phyloP scores from a whole-genome alignment of 2,888 invertebrate genomes.

The Onthophagus sagittarius region DNA sequence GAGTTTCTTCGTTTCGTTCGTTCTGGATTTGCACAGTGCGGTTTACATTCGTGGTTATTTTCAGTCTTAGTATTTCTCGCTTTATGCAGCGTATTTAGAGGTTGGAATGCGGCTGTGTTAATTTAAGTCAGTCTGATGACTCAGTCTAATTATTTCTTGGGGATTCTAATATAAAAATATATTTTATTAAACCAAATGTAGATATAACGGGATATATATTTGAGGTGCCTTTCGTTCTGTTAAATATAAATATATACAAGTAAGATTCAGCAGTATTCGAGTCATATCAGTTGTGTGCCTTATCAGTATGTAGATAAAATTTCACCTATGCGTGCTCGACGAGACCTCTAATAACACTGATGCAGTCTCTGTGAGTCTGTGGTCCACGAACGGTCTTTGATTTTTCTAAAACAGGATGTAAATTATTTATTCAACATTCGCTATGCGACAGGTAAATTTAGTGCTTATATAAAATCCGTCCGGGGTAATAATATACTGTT shows the following conservation, averaged over 20 bases:
- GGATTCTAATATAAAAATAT: not conserved
- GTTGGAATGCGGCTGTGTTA: not conserved
- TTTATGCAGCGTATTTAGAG: not conserved
- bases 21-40: not conserved
- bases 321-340: conserved; percentile 8
- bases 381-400: not conserved
- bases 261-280: conserved; percentile 2
- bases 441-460: not conserved
- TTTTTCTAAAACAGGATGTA: not conserved
- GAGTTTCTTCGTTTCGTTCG: not conserved
- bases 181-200: too few species aligned
- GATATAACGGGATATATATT: too few species aligned
- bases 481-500: not conserved
- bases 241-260: not conserved
- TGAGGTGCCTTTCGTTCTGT: not conserved
- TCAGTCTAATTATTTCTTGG: not conserved
- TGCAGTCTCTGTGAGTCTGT: not conserved
- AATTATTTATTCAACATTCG: not conserved
- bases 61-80: not conserved
- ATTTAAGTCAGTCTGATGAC: not conserved
- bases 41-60: not conserved
- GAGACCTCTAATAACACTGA: not conserved
- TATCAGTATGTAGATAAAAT: conserved; percentile 6
- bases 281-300: not conserved
- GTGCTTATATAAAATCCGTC: not conserved